A percentile compares a stretch with the other conserved stretches of the same genome.
Evolutionary conservation across 2,113 vertebrate species (phyloP).

Genomic region (Shinisaurus crocodilurus): DNA sequence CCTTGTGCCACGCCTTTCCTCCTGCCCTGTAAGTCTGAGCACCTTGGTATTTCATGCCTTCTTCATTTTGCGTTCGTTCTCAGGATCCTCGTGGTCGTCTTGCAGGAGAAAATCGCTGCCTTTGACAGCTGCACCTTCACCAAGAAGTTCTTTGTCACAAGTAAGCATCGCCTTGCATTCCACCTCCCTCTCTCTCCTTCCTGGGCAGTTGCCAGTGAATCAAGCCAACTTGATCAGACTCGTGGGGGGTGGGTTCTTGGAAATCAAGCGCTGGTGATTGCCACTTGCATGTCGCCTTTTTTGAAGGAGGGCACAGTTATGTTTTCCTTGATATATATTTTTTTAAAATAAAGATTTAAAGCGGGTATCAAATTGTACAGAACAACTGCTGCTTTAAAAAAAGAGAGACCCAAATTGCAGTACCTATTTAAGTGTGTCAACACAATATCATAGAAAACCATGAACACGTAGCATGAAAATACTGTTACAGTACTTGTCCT

Average conservation of each 20-base stretch:
- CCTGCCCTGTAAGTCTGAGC: no score
- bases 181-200: neutral
- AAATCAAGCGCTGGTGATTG: neutral
- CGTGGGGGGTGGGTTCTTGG: neutral
- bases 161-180: constrained; percentile 77
- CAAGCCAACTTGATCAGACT: neutral
- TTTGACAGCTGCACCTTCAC: constrained; percentile 99
- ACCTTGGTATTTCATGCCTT: neutral
- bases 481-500: neutral
- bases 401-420: no score
- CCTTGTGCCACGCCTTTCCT: neutral
- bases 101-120: constrained; percentile 98
- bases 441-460: neutral
- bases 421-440: neutral
- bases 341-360: no score
- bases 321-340: no score
- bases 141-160: constrained; percentile 99
- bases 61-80: constrained; percentile 30
- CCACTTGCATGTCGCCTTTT: neutral
- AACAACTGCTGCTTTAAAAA: no score
- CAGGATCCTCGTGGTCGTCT: constrained; percentile 94
- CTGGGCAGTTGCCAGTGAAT: neutral
- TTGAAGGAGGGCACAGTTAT: no score
- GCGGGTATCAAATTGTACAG: no score
- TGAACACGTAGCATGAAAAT: neutral